A percentile compares a stretch with the other conserved stretches of the same genome.
Conservation (phyloP, 2,888 invertebrate species). For the Gymnosoma rotundatum region DNA sequence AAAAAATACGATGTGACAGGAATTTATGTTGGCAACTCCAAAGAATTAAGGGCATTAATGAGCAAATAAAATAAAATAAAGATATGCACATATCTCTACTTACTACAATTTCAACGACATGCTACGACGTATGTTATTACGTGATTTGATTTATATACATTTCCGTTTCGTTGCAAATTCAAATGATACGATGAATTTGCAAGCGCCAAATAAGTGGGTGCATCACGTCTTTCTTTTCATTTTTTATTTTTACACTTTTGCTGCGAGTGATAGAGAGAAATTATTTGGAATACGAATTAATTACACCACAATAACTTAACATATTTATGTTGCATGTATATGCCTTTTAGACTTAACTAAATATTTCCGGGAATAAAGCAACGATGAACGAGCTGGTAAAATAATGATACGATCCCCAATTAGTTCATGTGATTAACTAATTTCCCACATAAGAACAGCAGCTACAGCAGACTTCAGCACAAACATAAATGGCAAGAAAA, state of each 20-base stretch:
- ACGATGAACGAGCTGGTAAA: conserved; percentile 50
- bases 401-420: conserved; percentile 68
- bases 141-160: conserved; percentile 78
- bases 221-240: conserved; percentile 6
- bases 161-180: conserved; percentile 80
- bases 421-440: conserved; percentile 70
- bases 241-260: neutral
- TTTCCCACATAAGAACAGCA: conserved; percentile 65
- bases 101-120: conserved; percentile 38
- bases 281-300: conserved; percentile 67
- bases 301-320: conserved; percentile 52
- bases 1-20: conserved; percentile 55
- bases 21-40: conserved; percentile 68
- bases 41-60: conserved; percentile 53
- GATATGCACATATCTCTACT: neutral
- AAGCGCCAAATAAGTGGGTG: conserved; percentile 76
- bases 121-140: conserved; percentile 23
- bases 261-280: conserved; percentile 29
- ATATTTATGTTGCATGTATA: conserved; percentile 28
- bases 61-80: conserved; percentile 3
- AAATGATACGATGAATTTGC: conserved; percentile 79
- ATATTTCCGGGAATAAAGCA: conserved; percentile 67
- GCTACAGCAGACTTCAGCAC: neutral
- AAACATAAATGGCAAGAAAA: conserved; percentile 9
- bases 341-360: conserved; percentile 22